Evolutionary conservation across 2,113 vertebrate genomes (phyloP).

Genomic region (Dasypus novemcinctus): DNA sequence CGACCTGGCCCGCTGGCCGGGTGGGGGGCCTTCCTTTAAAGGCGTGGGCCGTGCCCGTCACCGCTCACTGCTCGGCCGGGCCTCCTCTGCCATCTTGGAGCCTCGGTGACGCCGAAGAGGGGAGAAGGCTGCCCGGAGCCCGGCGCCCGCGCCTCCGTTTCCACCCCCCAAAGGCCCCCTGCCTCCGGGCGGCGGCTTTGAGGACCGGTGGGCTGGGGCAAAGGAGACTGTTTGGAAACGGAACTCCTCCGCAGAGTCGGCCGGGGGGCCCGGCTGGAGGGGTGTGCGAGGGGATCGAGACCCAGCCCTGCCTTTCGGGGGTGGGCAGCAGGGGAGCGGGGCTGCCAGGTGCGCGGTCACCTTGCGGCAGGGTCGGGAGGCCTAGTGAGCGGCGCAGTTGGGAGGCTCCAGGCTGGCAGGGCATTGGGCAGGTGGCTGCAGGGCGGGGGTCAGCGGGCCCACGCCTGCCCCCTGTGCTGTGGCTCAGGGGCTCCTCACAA

Average conservation of each 20-base stretch:
- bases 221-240: background rate
- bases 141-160: background rate
- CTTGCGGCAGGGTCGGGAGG: no score
- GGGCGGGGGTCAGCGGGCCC: no score
- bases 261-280: background rate
- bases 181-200: background rate
- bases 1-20: accelerated
- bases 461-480: no score
- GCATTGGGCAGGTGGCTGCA: no score
- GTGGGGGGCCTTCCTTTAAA: background rate
- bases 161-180: background rate
- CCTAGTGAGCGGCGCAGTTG: no score
- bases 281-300: no score
- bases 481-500: no score
- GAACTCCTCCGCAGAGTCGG: background rate
- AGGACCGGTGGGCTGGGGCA: background rate
- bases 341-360: no score
- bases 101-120: background rate
- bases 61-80: accelerated
- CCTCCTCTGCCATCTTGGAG: background rate
- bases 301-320: no score
- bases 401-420: no score
- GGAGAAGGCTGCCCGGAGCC: background rate
- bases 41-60: no score
- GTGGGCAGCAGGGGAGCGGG: no score